Evolutionary conservation across 2,113 vertebrate genomes (phyloP), one percentile per base, ranked within the genome.

Genomic region (Taxidea taxus): DNA sequence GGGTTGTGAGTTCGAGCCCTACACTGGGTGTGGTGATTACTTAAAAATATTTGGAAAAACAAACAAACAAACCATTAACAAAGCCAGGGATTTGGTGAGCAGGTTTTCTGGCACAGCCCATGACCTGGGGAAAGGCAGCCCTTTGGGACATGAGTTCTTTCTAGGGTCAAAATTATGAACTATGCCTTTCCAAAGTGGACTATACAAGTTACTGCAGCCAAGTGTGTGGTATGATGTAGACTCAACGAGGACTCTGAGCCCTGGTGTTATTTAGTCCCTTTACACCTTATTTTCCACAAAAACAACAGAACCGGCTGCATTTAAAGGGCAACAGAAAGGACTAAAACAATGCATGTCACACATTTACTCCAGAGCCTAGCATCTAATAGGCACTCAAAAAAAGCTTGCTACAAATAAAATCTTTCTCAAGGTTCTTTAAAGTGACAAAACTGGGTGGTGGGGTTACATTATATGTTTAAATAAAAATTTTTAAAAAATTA

Each of bases 241-340:
- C 87, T 77, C 77, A 83, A 89, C 2, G 56, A 54, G 62, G 62
- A 88, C 34, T 85, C 54, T 60, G 77, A 66, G 37, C 62, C 39
- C 64, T 92, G n/a, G 8, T 29, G n/a, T 64, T 89, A 60, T 21
- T n/a, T 80, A 90, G 64, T 31, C 39, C 7, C 42, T 88, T 74
- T 88, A 58, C 78, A 82, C 7, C 20, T 64, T 86, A 83, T 56
- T 94, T 82, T 92, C 56, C 70, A 85, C 47, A 87, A 96, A 93
- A 90, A 91, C 25, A 96, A 74, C 0, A 62, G 44, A 94, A 86
- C 34, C 2, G 5, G 64, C 16, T 68, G 37, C n/a, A 70, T 37
- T 37, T n/a, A 70, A 70, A 70, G 68, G 20, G 18, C 37, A 74
- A 74, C 6, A 39, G 11, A 80, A 90, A 77, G 34, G 42, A 82